These are phyloP conservation scores for Tetrao urogallus DNA, from an alignment of 2,113 vertebrate species.

Conservation along the genomic window DNA sequence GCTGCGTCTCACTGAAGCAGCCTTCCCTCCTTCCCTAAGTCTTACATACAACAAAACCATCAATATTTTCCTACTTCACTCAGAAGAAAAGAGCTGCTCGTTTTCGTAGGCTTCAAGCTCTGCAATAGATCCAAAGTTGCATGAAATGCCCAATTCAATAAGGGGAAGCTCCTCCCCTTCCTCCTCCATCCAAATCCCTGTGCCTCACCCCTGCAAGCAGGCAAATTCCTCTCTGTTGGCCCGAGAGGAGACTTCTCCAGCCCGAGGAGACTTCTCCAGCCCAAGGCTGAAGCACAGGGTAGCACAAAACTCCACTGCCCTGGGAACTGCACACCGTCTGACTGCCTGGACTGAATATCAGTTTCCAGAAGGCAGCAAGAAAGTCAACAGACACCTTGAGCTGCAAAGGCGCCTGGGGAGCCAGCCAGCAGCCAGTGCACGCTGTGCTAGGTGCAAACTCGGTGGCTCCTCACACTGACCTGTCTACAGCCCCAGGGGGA, in stretches of 20 bases:
- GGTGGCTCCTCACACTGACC: background rate
- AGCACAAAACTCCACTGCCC: background rate
- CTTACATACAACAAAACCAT: conserved; percentile 1
- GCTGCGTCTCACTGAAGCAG: background rate
- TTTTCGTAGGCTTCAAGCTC: conserved; percentile 18
- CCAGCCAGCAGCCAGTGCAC: background rate
- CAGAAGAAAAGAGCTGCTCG: conserved; percentile 49
- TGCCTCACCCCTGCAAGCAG: background rate
- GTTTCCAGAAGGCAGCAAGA: background rate
- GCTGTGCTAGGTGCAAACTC: background rate
- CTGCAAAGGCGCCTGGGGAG: background rate
- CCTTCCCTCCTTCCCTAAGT: background rate
- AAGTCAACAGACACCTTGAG: background rate
- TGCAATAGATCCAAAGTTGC: conserved; percentile 42
- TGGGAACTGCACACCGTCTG: background rate
- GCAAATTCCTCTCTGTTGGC: background rate
- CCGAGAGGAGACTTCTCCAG: background rate
- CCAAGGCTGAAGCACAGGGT: background rate
- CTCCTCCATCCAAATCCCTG: background rate
- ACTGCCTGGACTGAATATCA: background rate
- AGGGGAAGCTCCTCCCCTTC: conserved; percentile 8
- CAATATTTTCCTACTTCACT: background rate
- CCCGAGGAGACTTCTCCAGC: background rate
- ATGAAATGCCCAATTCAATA: conserved; percentile 49
- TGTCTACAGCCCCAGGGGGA: background rate